Conservation (phyloP, 2,113 vertebrate species). For the Prolemur simus region DNA sequence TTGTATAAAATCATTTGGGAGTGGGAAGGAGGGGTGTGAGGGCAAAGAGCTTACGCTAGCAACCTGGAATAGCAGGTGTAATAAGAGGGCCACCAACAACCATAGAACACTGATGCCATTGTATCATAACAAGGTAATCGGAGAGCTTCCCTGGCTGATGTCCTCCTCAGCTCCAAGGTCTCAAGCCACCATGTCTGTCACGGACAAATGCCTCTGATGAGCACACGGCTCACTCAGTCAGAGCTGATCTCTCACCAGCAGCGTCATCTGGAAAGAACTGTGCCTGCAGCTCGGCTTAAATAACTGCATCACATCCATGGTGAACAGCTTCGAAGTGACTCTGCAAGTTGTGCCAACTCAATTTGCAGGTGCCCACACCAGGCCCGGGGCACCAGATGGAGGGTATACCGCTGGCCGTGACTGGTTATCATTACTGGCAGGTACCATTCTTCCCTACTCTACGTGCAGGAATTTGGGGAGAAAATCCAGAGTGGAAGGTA, state of each 20-base stretch:
- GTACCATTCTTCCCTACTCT: background rate
- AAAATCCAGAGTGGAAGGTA: background rate
- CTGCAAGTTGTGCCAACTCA: background rate
- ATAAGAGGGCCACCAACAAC: background rate
- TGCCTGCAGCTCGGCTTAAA: conserved; percentile 52
- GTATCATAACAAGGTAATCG: conserved; percentile 48
- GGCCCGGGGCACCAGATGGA: background rate
- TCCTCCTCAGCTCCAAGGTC: conserved; percentile 18
- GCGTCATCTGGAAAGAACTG: conserved; percentile 60
- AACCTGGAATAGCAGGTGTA: background rate
- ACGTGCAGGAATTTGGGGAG: background rate
- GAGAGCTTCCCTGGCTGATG: conserved; percentile 69
- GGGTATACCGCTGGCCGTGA: conserved; percentile 29
- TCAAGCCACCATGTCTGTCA: conserved; percentile 65
- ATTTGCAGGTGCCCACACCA: conserved; percentile 22
- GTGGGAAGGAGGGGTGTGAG: background rate
- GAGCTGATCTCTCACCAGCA: conserved; percentile 61
- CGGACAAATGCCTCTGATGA: conserved; percentile 61
- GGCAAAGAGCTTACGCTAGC: conserved; percentile 4
- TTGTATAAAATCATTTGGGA: conserved; percentile 20
- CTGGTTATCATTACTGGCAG: background rate
- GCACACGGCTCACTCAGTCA: conserved; percentile 48
- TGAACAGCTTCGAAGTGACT: conserved; percentile 68
- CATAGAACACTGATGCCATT: conserved; percentile 46
- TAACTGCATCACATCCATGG: conserved; percentile 67